Percentiles rank a stretch among this genome's conserved stretches.
Evolutionary conservation across 2,888 invertebrate species (phyloP).

Genomic region (Polietes domitor): DNA sequence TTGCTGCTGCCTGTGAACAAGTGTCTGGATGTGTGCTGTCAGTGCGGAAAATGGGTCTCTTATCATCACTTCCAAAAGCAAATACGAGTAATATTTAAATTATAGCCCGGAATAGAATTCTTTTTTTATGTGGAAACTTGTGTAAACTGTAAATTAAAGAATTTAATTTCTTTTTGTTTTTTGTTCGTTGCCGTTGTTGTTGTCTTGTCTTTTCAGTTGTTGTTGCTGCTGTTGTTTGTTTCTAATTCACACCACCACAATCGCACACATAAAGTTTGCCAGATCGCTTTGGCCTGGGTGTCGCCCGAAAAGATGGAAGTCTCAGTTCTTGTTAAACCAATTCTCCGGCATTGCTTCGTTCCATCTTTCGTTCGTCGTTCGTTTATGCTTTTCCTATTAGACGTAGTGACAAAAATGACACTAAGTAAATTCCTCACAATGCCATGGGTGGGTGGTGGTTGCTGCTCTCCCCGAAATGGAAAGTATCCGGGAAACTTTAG

Average conservation of each 20-base stretch:
- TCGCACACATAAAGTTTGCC: constrained; percentile 2
- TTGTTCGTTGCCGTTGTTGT: background rate
- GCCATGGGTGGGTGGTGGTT: background rate
- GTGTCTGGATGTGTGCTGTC: background rate
- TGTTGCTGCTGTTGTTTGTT: background rate
- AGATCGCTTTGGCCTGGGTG: background rate
- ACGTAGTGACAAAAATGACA: constrained; percentile 40
- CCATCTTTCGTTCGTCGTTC: background rate
- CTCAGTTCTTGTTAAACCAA: constrained; percentile 8
- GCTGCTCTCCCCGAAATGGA: background rate
- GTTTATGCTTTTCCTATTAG: constrained; percentile 16
- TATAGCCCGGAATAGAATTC: constrained; percentile 17
- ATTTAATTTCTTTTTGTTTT: constrained; percentile 19
- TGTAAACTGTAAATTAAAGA: constrained; percentile 37
- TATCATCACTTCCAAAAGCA: constrained; percentile 30
- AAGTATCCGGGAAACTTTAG: constrained; percentile 14
- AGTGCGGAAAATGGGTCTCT: constrained; percentile 17
- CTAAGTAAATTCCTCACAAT: constrained; percentile 5
- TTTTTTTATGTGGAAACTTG: constrained; percentile 39
- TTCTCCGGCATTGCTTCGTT: background rate
- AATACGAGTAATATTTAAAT: constrained; percentile 29
- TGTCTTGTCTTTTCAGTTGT: background rate
- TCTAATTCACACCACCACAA: constrained; percentile 1
- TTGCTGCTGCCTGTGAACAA: background rate
- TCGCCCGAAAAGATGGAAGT: background rate